Evolutionary conservation across 2,113 vertebrate species (phyloP), one percentile per base, ranked within the genome.

Genomic region (Festucalex cinctus): DNA sequence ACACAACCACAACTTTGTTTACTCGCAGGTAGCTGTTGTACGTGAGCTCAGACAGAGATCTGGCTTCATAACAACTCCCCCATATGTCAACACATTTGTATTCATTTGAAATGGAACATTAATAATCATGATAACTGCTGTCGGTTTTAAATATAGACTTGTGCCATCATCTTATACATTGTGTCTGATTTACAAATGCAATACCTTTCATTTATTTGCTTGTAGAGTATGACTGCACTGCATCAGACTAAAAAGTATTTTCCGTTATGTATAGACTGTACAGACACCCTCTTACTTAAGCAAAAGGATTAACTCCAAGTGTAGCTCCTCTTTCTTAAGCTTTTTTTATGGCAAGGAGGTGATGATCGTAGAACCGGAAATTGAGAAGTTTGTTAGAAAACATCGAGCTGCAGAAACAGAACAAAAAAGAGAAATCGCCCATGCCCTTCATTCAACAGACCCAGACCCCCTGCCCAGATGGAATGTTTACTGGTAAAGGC

Each of bases 1-100:
- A 17, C 57, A 61, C 69, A 66, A 48, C 68, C 79, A 58, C 70
- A 68, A 37, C 70, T 78, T 79, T 87, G 79, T 86, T 86, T 86
- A 85, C 74, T 81, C 69, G 10, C 24, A 26, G 22, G 62, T 46
- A 37, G 67, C n/a, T 7, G 20, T n/a, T 19, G 51, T 57, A 67
- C 22, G 71, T 65, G 76, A 53, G 68, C 70, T 74, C 32, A 63
- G 75, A 76, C 65, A 32, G 64, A 54, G 20, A 53, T 54, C 72
- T 73, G 82, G 75, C 69, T 65, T 70, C 65, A 32, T 49, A 80
- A 46, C 69, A 66, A 17, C 69, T 63, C 53, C 44, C 19, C 39
- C 3, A 9, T 69, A 41, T 63, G 63, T 66, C 63, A 69, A 78
- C 79, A 76, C 58, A 76, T 68, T 58, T 43, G 60, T 41, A 37